Conservation (phyloP, 2,797 vertebrate genomes). For the Ara ararauna region DNA sequence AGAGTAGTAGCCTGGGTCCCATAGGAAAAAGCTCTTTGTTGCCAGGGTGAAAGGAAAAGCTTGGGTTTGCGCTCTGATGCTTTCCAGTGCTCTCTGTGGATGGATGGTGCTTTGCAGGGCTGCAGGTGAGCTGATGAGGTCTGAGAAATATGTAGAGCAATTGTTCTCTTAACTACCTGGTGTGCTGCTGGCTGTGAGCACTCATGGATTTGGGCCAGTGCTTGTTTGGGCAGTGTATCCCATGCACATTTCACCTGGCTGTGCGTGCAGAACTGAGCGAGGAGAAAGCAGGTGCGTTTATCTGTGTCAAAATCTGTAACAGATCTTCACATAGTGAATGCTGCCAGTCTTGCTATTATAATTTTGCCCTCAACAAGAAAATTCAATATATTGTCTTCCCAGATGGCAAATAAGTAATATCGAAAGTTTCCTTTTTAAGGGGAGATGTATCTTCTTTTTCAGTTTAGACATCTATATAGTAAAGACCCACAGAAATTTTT, state of each 20-base stretch:
- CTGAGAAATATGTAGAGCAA: background rate
- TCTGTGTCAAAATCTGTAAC: background rate
- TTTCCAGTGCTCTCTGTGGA: background rate
- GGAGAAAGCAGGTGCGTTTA: background rate
- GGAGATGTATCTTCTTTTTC: conserved; percentile 28
- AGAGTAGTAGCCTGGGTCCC: background rate
- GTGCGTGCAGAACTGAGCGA: background rate
- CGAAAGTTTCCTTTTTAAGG: conserved; percentile 28
- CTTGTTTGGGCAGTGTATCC: background rate
- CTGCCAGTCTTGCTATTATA: conserved; percentile 40
- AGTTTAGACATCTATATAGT: conserved; percentile 42
- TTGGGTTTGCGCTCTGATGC: background rate
- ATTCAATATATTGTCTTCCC: conserved; percentile 52
- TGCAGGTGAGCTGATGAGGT: background rate
- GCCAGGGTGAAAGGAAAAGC: background rate
- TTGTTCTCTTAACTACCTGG: background rate
- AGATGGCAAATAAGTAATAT: conserved; percentile 41
- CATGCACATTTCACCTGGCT: background rate
- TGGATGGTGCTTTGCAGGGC: background rate
- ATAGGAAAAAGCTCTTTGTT: background rate
- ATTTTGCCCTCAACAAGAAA: conserved; percentile 17
- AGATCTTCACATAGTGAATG: background rate
- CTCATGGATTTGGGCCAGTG: background rate
- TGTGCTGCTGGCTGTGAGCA: background rate
- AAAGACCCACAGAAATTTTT: conserved; percentile 54